Percentiles rank a stretch among this genome's conserved stretches.
Conservation (phyloP, 30 jellyfish, hydroid and myxozoan genomes). For the Hydra vulgaris region DNA sequence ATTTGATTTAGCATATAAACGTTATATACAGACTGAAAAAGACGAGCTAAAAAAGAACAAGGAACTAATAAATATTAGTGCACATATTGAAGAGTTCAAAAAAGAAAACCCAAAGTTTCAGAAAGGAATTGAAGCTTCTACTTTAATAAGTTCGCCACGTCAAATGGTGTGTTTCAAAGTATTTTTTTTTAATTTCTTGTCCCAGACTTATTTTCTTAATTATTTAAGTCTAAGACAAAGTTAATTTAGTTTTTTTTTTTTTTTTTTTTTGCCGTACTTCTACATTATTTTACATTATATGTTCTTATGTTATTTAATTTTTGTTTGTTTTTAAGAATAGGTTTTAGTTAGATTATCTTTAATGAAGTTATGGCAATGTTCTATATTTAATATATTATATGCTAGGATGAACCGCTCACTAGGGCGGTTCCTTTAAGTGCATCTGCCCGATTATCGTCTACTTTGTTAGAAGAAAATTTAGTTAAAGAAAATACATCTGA, state of each 20-base stretch:
- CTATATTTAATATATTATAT: neutral
- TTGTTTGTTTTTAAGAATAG: too few relatives aligned
- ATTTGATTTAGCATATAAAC: slow-evolving; percentile 80
- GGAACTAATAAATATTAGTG: slow-evolving; percentile 38
- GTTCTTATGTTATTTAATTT: too few relatives aligned
- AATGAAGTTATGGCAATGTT: too few relatives aligned
- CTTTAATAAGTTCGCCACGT: neutral
- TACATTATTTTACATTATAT: too few relatives aligned
- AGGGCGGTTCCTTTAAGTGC: neutral
- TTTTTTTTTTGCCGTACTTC: too few relatives aligned
- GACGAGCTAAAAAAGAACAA: slow-evolving; percentile 49
- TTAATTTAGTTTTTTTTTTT: too few relatives aligned
- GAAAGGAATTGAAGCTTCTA: slow-evolving; percentile 16
- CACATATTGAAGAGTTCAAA: slow-evolving; percentile 44
- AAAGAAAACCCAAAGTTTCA: slow-evolving; percentile 42
- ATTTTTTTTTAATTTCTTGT: neutral
- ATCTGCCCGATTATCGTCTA: neutral
- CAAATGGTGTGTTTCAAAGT: slow-evolving; percentile 1
- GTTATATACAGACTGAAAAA: slow-evolving; percentile 53
- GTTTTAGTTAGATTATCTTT: too few relatives aligned
- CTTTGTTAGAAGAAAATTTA: too few relatives aligned
- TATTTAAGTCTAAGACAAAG: too few relatives aligned
- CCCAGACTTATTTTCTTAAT: too few relatives aligned
- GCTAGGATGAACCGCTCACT: neutral
- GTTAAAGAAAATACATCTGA: neutral